Base-by-base conservation (phyloP, 2,888 invertebrate species). In the Neoascia interrupta region DNA sequence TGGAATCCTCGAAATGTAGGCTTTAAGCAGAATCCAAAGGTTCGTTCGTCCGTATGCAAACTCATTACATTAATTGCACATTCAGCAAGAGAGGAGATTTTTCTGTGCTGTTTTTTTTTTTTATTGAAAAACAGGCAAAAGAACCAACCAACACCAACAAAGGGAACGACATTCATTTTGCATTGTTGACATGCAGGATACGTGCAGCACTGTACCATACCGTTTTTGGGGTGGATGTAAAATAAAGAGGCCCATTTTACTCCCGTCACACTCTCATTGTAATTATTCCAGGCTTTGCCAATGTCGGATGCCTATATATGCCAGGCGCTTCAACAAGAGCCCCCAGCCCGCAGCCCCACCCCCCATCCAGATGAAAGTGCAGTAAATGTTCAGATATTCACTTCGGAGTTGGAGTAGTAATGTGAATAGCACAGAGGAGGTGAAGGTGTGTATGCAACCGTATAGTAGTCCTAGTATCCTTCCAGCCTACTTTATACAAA, bases 21-120 rank as follows among this genome's bases (percentile, higher is more conserved):
- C 68, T 54, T 61, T 47, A 68, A 72, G 28, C 16, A 18, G 26
- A 61, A 39, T 8, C 21, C 43, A 49, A 53, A 76, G 28, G 43
- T 39, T 73, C 73, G 15, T 51, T 66, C 66, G 66, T 66, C 45
- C 60, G 56, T 63, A 61, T 79, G 56, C 73, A 79, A 79, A 79
- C 79, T 79, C 79, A 79, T 79, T 79, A 79, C 73, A 66, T 73
- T 79, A 79, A 79, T 79, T 79, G 73, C 79, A 79, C 66, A 66
- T 79, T 79, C 61, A 79, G 54, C 43, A 73, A 43, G 60, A 73
- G 43, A 53, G 15, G 23, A 19, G 37, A 37, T 26, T 60, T 3
- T 31, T 53, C 31, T 10, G n/a, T n/a, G n/a, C n/a, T n/a, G n/a
- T n/a, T n/a, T n/a, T n/a, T n/a, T n/a, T n/a, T n/a, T n/a, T n/a